Evolutionary conservation across 2,888 invertebrate genomes (phyloP), one percentile per base, ranked within the genome.

Genomic region (Druceiella hillmani): DNA sequence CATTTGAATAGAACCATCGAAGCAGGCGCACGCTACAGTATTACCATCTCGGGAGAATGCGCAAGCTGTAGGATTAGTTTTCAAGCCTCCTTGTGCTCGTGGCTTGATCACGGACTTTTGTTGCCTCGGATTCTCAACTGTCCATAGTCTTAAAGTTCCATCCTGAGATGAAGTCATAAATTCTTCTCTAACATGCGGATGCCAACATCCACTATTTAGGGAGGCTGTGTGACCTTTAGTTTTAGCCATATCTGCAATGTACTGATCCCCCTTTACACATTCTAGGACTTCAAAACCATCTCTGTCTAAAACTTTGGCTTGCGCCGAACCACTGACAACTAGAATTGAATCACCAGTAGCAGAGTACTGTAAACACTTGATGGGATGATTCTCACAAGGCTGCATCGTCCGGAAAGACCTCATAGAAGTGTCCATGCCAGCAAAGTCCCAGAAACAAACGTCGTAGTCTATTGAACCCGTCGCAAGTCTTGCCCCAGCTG

Each of bases 401-500:
- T 88, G 87, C n/a, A 95, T 69, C 0, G 87, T 87, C 13, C 97
- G 78, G 60, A 97, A 99, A 31, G 93, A 89, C 34, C 87, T 81
- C 72, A 94, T 78, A 1, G 87, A 81, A 0, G 88, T 80, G 59
- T 98, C 95, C 95, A 99, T 98, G 3, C 97, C 98, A 44, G 94
- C 91, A 70, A 99, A 99, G 59, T 99, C 99, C 94, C 94, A 99
- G 52, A 99, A 89, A 35, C 87, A 87, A 2, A 99, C 87, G 50
- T 95, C 93, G 62, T 95, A 99, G 61, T 99, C 98, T 15, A 91
- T 81, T 0, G 95, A 92, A 1, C 99, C 99, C 1, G 89, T 85
- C 0, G 90, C 84, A 24, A 90, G 55, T 1, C 98, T 74, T 1
- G 95, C 92, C 1, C 98, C 99, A 2, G 94, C 89, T 0, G 94